A percentile compares a stretch with the other conserved stretches of the same genome.
Conservation (phyloP, 2,113 vertebrate species). For the Hydropotes inermis region DNA sequence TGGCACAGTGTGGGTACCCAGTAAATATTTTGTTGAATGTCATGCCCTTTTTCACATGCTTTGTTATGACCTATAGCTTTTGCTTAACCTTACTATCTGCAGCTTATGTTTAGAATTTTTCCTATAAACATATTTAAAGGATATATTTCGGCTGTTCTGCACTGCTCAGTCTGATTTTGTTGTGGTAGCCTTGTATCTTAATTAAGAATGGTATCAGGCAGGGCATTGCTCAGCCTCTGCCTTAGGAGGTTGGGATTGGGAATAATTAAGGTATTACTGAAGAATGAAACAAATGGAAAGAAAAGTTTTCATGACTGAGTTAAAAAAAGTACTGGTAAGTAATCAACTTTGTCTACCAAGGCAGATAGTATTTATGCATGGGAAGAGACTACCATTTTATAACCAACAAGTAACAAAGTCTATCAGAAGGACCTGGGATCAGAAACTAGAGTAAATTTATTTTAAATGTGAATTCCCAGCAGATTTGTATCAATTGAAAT, state of each 20-base stretch:
- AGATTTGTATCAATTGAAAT: slow-evolving; percentile 12
- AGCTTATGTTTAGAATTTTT: background rate
- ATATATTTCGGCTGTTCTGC: background rate
- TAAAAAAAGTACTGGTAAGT: background rate
- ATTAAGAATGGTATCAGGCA: background rate
- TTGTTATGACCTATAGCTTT: background rate
- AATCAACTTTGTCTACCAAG: background rate
- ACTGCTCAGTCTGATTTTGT: background rate
- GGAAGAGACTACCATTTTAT: slow-evolving; percentile 5
- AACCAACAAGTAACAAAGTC: background rate
- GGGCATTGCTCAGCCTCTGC: background rate
- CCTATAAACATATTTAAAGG: background rate
- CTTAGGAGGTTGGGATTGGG: background rate
- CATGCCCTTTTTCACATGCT: background rate
- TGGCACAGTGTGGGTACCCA: background rate
- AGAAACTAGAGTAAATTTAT: slow-evolving; percentile 20
- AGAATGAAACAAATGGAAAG: background rate
- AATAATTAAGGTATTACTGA: background rate
- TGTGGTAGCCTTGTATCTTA: background rate
- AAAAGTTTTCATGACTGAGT: background rate
- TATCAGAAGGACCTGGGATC: background rate
- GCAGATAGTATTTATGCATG: background rate
- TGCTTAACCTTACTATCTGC: background rate
- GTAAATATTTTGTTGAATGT: background rate
- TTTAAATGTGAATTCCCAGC: slow-evolving; percentile 27